Evolutionary conservation across 2,888 invertebrate species (phyloP), one percentile per base, ranked within the genome.

Genomic region (Tenthredo livida): DNA sequence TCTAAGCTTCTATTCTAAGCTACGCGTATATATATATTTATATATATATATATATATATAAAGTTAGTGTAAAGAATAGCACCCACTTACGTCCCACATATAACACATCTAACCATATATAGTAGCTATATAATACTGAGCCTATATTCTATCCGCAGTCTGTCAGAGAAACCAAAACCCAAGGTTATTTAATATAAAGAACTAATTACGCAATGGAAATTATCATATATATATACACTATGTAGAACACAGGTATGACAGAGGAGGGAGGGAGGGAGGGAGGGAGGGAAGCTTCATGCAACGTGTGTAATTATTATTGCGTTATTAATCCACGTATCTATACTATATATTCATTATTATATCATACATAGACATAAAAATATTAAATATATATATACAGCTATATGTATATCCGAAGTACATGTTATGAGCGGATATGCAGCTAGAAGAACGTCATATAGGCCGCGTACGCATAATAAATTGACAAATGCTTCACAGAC

Each of bases 81-180:
- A 54, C 54, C 54, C n/a, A 54, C 50, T 5, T n/a, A 50, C 17
- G 6, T n/a, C 50, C 50, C n/a, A 54, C 54, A n/a, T 54, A 54
- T 54, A 54, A 54, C 10, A 61, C 61, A 12, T 61, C 10, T 61
- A 25, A 47, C 47, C 61, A 25, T 61, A 61, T 5, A n/a, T n/a
- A 33, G 29, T 54, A 58, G 58, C 58, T 21, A 2, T 21, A n/a
- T 9, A 21, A 58, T 21, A 58, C n/a, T 25, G 25, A 25, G n/a
- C 54, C 54, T 61, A 61, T 61, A 25, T 47, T 47, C 47, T 61
- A 61, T 25, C 21, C 61, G n/a, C 58, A 17, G n/a, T 61, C 10
- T 61, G 61, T 61, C 61, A 61, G 61, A 61, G 61, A 61, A 61
- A 61, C 61, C 61, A 61, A 61, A 61, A 61, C 25, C 61, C 61